Base-by-base conservation (phyloP, 2,113 vertebrate genomes). In the Thymallus thymallus region DNA sequence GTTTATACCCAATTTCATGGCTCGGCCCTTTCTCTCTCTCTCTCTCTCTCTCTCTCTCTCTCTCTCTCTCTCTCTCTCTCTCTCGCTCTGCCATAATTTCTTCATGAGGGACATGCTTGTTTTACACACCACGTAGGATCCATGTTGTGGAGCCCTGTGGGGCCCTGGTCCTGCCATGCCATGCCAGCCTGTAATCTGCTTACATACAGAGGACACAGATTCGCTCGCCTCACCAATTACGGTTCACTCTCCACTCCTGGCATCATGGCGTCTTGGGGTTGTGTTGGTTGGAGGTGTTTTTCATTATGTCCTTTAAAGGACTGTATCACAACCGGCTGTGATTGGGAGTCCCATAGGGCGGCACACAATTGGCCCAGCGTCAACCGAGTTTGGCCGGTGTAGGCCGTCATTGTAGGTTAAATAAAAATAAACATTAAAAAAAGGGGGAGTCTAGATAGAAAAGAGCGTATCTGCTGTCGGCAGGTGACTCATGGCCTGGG, bases 51-150 rank as follows among this genome's bases (percentile, higher is more conserved):
- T 41, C 9, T 41, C 46, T 32, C 46, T 30, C 76, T 56, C 65
- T 78, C 73, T 65, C 69, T 79, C 79, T 20, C 26, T 26, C 26
- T 41, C 9, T 41, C 60, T 76, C 74, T 82, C 70, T 89, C 85
- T 83, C 73, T 55, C 86, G 83, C 87, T 69, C 73, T 77, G 70
- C 76, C 78, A 86, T 90, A 88, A 84, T 79, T 89, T 86, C 89
- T 90, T 90, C 87, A 90, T 86, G 80, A 89, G 82, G 60, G 72
- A 82, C 89, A 84, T 30, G 78, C 87, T 91, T 89, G 87, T 88
- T 89, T 88, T 88, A 87, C 88, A 90, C 82, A 78, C 82, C 84
- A 74, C 85, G 85, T 89, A 89, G 81, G 80, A 79, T 77, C 84
- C 84, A 86, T 88, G 87, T 87, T 83, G 81, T 70, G 76, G 64